phyloP scores from a whole-genome alignment of 1,140 invertebrate genomes.

The Gryon sp. region DNA sequence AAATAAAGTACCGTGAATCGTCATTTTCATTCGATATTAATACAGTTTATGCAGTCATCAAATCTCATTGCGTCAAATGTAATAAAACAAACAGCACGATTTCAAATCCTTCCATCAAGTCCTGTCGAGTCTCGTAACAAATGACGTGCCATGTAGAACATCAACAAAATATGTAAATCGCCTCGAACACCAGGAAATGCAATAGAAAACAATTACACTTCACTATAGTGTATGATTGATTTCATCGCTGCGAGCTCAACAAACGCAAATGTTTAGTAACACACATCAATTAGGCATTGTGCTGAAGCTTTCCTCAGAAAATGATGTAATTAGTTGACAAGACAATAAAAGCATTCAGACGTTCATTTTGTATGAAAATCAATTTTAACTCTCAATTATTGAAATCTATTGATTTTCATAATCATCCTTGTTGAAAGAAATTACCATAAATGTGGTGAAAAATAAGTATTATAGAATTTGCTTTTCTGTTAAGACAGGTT shows the following conservation, averaged over 20 bases:
- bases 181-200: constrained; percentile 16
- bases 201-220: constrained; percentile 36
- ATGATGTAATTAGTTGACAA: too few relatives aligned
- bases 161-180: constrained; percentile 42
- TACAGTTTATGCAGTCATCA: constrained; percentile 3
- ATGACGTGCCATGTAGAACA: constrained; percentile 17
- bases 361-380: too few relatives aligned
- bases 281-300: too few relatives aligned
- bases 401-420: too few relatives aligned
- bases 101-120: constrained; percentile 22
- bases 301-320: too few relatives aligned
- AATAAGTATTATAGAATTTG: too few relatives aligned
- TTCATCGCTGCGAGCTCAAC: constrained; percentile 9
- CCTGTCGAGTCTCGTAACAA: constrained; percentile 29
- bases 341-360: too few relatives aligned
- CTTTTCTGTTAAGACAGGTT: constrained; percentile 11
- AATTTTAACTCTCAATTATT: neutral
- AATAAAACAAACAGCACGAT: constrained; percentile 38
- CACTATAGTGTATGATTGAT: constrained; percentile 44
- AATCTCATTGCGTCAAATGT: constrained; percentile 6
- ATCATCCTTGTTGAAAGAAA: too few relatives aligned
- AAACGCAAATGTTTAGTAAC: too few relatives aligned
- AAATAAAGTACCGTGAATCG: constrained; percentile 11
- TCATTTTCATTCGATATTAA: constrained; percentile 4
- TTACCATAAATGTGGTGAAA: too few relatives aligned